phyloP scores from a whole-genome alignment of 2,797 vertebrate species.

The Premnoplex brunnescens region DNA sequence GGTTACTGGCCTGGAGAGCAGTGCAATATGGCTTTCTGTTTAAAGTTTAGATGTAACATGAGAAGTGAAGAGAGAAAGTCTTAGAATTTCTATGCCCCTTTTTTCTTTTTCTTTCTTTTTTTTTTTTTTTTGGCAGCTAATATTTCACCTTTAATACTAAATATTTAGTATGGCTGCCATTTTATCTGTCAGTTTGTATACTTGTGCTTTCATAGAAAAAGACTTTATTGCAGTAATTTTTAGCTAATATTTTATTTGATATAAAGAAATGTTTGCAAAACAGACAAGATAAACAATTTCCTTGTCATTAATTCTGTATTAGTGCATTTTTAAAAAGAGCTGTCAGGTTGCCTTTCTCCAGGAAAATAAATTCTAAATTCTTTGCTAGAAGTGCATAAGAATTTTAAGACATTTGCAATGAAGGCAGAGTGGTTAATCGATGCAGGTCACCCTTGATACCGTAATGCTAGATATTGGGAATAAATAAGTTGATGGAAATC shows the following conservation, averaged over 20 bases:
- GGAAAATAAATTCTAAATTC: not conserved
- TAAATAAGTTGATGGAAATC: not conserved
- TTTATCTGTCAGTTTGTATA: not conserved
- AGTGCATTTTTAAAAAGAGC: not conserved
- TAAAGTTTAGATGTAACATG: not conserved
- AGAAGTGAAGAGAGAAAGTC: not conserved
- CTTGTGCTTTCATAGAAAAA: not conserved
- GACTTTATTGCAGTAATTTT: not conserved
- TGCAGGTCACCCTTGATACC: not conserved
- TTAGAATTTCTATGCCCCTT: not conserved
- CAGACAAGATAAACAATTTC: not conserved
- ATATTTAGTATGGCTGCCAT: not conserved
- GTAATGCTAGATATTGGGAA: not conserved
- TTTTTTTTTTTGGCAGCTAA: not conserved
- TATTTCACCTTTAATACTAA: slow-evolving; percentile 6
- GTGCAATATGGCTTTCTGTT: not conserved
- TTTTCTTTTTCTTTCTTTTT: not conserved
- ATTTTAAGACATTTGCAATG: not conserved
- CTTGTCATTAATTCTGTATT: not conserved
- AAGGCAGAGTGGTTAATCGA: not conserved
- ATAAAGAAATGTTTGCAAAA: not conserved
- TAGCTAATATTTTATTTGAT: not conserved
- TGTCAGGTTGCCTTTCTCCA: not conserved
- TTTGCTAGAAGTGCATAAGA: not conserved
- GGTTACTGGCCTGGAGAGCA: not conserved